These are phyloP conservation scores for Ecdyonurus torrentis DNA, from an alignment of 2,888 invertebrate species.

Conservation along the genomic window DNA sequence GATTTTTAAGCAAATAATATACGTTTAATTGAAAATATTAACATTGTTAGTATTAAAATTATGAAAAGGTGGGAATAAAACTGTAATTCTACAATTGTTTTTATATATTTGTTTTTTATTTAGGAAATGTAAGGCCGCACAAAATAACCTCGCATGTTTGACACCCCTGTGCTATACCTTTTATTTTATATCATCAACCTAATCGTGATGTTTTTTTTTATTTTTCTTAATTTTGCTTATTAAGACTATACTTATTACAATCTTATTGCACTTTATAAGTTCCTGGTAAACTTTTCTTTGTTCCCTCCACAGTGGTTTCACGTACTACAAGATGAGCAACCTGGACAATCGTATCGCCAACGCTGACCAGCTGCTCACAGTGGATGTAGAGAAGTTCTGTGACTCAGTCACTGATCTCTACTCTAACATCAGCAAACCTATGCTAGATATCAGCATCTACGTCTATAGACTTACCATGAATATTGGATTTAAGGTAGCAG, in stretches of 20 bases:
- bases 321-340: slow-evolving; percentile 93
- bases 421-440: slow-evolving; percentile 89
- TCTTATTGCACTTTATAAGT: neutral
- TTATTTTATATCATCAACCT: too few species aligned
- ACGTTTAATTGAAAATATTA: too few species aligned
- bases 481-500: slow-evolving; percentile 66
- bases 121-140: too few species aligned
- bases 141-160: too few species aligned
- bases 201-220: slow-evolving; percentile 5
- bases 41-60: too few species aligned
- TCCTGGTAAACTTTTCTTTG: too few species aligned
- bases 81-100: too few species aligned
- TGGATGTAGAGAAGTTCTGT: slow-evolving; percentile 95
- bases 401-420: slow-evolving; percentile 90
- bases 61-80: too few species aligned
- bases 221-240: slow-evolving; percentile 7
- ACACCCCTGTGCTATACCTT: too few species aligned
- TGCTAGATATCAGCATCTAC: slow-evolving; percentile 88
- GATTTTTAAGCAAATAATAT: too few species aligned
- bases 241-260: neutral
- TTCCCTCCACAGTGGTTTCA: slow-evolving; percentile 74
- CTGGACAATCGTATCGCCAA: slow-evolving; percentile 89
- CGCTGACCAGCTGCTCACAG: slow-evolving; percentile 88
- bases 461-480: slow-evolving; percentile 74
- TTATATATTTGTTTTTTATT: too few species aligned